These are phyloP conservation scores for Cryptus viduatorius DNA, from an alignment of 2,888 invertebrate genomes.

Conservation along the genomic window DNA sequence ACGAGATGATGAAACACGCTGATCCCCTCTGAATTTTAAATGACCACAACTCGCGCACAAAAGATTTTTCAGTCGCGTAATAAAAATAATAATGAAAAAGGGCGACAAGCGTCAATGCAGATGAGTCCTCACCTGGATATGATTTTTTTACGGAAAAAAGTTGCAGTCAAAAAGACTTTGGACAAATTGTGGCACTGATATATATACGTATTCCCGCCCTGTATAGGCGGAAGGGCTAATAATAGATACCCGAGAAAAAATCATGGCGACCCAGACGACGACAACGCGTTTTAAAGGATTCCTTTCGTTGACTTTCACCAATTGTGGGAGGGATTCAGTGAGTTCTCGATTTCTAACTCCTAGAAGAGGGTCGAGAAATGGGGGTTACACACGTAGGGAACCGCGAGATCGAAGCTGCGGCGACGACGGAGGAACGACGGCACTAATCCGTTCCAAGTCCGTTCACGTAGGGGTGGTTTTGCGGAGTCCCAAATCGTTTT, in stretches of 20 bases:
- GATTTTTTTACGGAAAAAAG: neutral
- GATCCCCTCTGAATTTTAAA: slow-evolving; percentile 22
- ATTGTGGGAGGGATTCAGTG: neutral
- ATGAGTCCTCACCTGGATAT: neutral
- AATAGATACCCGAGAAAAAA: neutral
- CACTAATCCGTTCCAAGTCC: slow-evolving; percentile 68
- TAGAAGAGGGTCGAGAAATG: neutral
- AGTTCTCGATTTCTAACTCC: neutral
- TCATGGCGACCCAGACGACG: neutral
- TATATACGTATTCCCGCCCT: neutral
- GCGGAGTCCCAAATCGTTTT: slow-evolving; percentile 67
- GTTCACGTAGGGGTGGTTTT: slow-evolving; percentile 69
- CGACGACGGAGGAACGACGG: slow-evolving; percentile 21
- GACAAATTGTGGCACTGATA: neutral
- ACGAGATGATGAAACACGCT: neutral
- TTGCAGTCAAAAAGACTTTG: neutral
- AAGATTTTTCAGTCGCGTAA: neutral
- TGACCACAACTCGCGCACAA: neutral
- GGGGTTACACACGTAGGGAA: neutral
- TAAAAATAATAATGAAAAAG: neutral
- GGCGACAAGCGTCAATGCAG: neutral
- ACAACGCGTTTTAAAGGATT: slow-evolving; percentile 13
- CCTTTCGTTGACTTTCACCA: neutral
- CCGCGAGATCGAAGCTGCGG: neutral
- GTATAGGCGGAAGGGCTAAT: neutral